These are phyloP conservation scores for Callyntrura sp. DNA, from an alignment of 2,888 invertebrate species.

Conservation along the genomic window DNA sequence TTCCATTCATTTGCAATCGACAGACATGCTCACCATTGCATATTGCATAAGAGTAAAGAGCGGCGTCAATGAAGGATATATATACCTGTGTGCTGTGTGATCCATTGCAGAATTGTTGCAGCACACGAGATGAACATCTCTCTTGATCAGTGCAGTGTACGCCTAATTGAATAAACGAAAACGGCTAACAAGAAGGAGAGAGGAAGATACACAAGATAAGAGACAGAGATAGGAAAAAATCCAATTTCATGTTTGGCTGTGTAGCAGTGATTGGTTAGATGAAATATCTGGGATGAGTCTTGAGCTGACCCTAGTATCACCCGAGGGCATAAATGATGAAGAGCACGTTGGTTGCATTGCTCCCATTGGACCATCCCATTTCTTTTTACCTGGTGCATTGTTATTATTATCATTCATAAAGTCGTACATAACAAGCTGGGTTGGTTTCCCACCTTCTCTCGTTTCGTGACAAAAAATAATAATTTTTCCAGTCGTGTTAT, in stretches of 20 bases:
- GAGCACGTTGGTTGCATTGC: conserved; percentile 55
- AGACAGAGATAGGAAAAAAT: conserved; percentile 30
- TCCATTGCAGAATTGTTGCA: not conserved
- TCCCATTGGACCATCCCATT: conserved; percentile 68
- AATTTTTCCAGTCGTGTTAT: conserved; percentile 18
- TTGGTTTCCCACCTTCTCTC: conserved; percentile 79
- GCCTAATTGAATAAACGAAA: conserved; percentile 38
- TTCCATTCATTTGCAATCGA: not conserved
- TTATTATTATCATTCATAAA: conserved; percentile 81
- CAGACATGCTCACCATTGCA: not conserved
- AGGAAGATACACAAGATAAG: conserved; percentile 8
- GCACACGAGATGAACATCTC: conserved; percentile 7
- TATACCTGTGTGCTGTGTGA: not conserved
- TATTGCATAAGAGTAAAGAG: too few species aligned
- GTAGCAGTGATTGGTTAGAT: conserved; percentile 67
- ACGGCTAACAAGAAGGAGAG: conserved; percentile 3
- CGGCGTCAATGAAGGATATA: not conserved
- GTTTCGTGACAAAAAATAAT: conserved; percentile 55
- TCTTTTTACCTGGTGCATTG: conserved; percentile 70
- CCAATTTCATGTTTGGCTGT: conserved; percentile 49
- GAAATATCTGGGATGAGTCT: conserved; percentile 72
- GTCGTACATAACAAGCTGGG: conserved; percentile 44
- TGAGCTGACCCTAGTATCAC: conserved; percentile 71
- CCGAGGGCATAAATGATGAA: conserved; percentile 70
- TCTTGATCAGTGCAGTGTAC: conserved; percentile 3